Evolutionary conservation across 2,797 vertebrate genomes (phyloP), one percentile per base, ranked within the genome.

Genomic region (Florisuga fusca): DNA sequence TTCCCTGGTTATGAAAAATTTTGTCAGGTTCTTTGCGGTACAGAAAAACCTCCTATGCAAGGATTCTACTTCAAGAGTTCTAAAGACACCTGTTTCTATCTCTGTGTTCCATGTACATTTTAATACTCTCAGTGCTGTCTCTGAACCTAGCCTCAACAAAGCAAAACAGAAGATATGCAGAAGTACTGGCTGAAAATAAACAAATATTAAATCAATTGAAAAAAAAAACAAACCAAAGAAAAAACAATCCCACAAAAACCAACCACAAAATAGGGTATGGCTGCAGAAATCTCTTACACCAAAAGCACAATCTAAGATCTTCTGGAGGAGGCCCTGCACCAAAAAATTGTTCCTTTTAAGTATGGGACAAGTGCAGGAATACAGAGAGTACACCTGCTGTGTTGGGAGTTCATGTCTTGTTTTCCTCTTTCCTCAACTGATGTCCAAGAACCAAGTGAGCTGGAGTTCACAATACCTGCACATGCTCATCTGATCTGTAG

Each of bases 401-500:
- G 6, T 13, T 48, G 17, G 29, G 29, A 26, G 18, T n/a, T 58
- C 43, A 58, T 55, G 27, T 22, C 13, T 67, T 38, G 43, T 53
- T 58, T 58, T 80, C 27, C 43, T 13, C 13, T 57, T 50, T 16
- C 27, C n/a, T 53, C 25, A 55, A 0, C 5, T 8, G 23, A 38
- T 41, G 15, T 26, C 34, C 34, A 73, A 53, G 41, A 74, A 61
- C 17, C 31, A 67, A 3, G 7, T 0, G 2, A 46, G 5, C 9
- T 19, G 27, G 21, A 27, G 2, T 38, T 85, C 20, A 51, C 45
- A 64, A 27, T 15, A 55, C 5, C n/a, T 73, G 20, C 13, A 16
- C 1, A 1, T 3, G 5, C 15, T 21, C 11, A 9, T 0, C 0
- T 43, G 22, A 26, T 2, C 1, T 0, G 0, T 8, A 26, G 31